These are phyloP conservation scores for Drosophila setifemur DNA, from an alignment of 1,140 invertebrate genomes.

Conservation along the genomic window DNA sequence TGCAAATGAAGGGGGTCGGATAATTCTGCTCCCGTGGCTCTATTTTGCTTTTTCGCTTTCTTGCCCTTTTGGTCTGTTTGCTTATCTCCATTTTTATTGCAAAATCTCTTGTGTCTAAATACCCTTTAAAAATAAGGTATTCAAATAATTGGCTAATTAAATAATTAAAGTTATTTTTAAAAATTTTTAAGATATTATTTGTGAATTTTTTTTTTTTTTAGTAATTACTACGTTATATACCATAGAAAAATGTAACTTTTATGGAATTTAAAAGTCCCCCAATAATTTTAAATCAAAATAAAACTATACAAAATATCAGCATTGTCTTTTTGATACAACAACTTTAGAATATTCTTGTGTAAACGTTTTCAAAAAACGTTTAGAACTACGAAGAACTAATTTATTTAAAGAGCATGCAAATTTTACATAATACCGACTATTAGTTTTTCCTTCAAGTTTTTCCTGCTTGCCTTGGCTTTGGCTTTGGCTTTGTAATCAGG, in stretches of 20 bases:
- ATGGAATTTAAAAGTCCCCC: no score
- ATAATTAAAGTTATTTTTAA: background rate
- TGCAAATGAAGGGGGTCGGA: constrained; percentile 9
- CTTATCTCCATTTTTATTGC: constrained; percentile 6
- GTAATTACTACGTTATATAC: no score
- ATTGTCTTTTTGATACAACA: no score
- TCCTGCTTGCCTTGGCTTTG: background rate
- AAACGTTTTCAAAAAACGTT: background rate
- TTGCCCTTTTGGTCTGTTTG: background rate
- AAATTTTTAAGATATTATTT: background rate
- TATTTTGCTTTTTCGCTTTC: background rate
- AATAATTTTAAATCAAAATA: no score
- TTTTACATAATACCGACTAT: no score
- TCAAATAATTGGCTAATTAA: no score
- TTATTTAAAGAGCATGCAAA: background rate
- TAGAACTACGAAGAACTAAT: no score
- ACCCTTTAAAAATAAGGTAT: background rate
- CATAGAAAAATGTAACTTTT: no score
- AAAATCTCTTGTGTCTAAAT: background rate
- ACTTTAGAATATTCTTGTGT: no score
- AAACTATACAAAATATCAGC: no score
- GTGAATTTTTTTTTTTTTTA: background rate
- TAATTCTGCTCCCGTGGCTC: background rate
- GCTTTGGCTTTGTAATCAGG: constrained; percentile 56
- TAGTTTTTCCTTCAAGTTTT: background rate